phyloP scores from a whole-genome alignment of 2,888 invertebrate genomes.

The Mimas tiliae region DNA sequence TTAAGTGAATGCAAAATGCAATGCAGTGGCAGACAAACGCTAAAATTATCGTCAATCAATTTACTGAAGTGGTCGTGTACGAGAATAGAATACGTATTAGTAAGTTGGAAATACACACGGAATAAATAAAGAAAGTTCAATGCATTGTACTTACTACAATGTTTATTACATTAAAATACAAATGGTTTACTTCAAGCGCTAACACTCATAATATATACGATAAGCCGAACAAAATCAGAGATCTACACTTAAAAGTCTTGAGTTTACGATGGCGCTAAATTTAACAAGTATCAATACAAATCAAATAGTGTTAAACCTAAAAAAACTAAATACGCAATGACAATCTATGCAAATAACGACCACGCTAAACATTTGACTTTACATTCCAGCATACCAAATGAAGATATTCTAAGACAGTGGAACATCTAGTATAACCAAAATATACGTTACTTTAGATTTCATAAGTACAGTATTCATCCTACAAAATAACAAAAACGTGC shows the following conservation, averaged over 20 bases:
- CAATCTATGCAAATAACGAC: no score
- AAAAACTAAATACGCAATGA: no score
- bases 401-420: not conserved
- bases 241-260: no score
- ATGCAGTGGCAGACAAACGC: slow-evolving; percentile 7
- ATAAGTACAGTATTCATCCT: not conserved
- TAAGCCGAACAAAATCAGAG: no score
- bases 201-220: not conserved
- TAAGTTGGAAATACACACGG: slow-evolving; percentile 4
- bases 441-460: not conserved
- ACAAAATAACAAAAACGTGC: not conserved
- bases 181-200: not conserved
- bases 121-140: slow-evolving; percentile 14
- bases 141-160: not conserved
- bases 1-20: slow-evolving; percentile 20
- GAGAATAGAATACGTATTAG: slow-evolving; percentile 19
- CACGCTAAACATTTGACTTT: not conserved
- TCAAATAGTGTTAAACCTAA: no score
- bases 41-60: slow-evolving; percentile 24
- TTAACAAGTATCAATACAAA: no score
- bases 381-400: not conserved
- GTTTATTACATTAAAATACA: not conserved
- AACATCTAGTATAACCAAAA: not conserved
- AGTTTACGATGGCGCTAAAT: no score
- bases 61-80: slow-evolving; percentile 20